Percentiles rank a stretch among this genome's conserved stretches.
These are phyloP conservation scores for Amiota communis DNA, from an alignment of 2,888 invertebrate species.

Conservation along the genomic window DNA sequence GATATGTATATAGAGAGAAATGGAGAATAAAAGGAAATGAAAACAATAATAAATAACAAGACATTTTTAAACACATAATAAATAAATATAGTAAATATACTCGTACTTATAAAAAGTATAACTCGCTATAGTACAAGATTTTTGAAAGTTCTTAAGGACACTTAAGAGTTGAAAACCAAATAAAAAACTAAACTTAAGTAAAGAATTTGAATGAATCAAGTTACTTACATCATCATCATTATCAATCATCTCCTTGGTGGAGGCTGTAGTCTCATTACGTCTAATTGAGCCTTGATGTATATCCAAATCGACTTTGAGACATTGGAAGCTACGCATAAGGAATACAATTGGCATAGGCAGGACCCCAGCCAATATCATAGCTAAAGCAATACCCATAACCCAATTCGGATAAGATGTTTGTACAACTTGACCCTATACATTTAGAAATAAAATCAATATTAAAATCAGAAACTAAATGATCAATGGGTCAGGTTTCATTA, in stretches of 20 bases:
- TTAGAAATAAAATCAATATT: neutral
- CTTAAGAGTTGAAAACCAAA: conserved; percentile 29
- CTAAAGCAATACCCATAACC: conserved; percentile 84
- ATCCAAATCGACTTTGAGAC: conserved; percentile 88
- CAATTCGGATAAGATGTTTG: conserved; percentile 84
- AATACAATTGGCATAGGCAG: conserved; percentile 90
- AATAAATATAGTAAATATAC: too few relatives aligned
- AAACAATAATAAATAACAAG: too few relatives aligned
- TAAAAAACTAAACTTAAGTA: conserved; percentile 49
- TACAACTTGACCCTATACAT: conserved; percentile 80
- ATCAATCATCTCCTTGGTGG: conserved; percentile 95
- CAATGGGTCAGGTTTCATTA: too few relatives aligned
- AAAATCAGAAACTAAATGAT: neutral
- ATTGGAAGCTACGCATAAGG: conserved; percentile 90
- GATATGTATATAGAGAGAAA: conserved; percentile 1
- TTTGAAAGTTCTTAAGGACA: conserved; percentile 37
- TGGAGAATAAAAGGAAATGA: neutral
- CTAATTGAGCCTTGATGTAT: conserved; percentile 94
- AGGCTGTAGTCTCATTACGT: conserved; percentile 92
- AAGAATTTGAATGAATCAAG: conserved; percentile 21
- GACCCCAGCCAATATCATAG: conserved; percentile 85
- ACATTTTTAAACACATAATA: too few relatives aligned
- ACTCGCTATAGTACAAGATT: too few relatives aligned
- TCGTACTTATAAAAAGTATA: too few relatives aligned
- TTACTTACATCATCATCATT: conserved; percentile 88